Evolutionary conservation across 2,888 invertebrate genomes (phyloP).

Genomic region (Metallyticus violacea): DNA sequence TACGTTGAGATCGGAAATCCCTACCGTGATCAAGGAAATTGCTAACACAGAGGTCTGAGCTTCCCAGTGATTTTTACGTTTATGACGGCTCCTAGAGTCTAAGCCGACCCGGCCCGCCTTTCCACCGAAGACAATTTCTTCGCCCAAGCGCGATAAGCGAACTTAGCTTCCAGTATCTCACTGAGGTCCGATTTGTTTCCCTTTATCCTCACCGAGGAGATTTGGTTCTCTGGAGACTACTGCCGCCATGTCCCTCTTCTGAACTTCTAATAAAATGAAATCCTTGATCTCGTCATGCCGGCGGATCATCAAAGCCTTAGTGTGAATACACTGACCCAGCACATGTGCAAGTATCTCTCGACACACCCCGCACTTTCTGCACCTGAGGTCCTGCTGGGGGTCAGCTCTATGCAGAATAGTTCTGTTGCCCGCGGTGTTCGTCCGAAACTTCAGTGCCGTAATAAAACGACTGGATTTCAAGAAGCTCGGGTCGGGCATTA

Average conservation of each 20-base stretch:
- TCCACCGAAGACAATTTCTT: no score
- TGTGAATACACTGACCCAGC: constrained; percentile 34
- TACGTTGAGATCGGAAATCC: no score
- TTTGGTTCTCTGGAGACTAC: neutral
- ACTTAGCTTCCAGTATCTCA: no score
- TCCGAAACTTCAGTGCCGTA: constrained; percentile 39
- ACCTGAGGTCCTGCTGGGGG: constrained; percentile 23
- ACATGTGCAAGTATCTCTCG: constrained; percentile 41
- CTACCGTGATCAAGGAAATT: no score
- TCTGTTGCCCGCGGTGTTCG: constrained; percentile 37
- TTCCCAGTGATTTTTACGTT: no score
- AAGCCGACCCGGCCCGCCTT: no score
- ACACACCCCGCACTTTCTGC: constrained; percentile 38
- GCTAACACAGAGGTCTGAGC: no score
- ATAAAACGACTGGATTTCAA: constrained; percentile 38
- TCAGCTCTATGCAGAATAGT: neutral
- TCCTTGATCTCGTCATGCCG: constrained; percentile 23
- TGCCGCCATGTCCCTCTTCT: neutral
- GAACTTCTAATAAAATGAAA: neutral
- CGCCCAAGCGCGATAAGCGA: no score
- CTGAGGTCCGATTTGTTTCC: no score
- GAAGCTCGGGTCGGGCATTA: constrained; percentile 32
- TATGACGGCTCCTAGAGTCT: no score
- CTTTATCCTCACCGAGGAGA: constrained; percentile 14
- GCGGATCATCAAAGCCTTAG: neutral